Percentiles rank a stretch among this genome's conserved stretches.
Evolutionary conservation across 2,797 vertebrate genomes (phyloP).

Genomic region (Spea hammondii): DNA sequence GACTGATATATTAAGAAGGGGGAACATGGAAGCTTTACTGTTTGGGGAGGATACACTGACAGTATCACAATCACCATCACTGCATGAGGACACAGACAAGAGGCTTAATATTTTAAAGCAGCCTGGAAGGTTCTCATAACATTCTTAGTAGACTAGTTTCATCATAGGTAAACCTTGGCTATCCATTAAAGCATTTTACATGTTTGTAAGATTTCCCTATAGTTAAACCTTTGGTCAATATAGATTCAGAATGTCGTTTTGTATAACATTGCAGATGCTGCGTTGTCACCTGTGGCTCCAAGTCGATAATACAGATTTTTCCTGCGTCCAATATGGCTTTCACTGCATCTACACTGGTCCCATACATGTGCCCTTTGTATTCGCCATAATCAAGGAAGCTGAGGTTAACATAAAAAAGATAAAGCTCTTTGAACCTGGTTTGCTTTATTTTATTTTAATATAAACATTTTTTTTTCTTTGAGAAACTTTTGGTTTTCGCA

Average conservation of each 20-base stretch:
- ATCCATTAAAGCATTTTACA: no score
- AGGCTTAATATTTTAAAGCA: no score
- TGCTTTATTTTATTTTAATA: not conserved
- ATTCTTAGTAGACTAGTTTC: no score
- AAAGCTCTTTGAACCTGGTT: not conserved
- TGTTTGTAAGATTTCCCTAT: not conserved
- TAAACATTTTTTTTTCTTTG: no score
- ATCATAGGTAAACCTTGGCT: not conserved
- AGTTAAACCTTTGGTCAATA: not conserved
- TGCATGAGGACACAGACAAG: no score
- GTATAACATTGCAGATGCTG: no score
- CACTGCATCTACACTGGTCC: slow-evolving; percentile 83
- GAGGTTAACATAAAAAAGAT: slow-evolving; percentile 17
- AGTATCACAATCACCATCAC: no score
- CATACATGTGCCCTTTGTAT: slow-evolving; percentile 85
- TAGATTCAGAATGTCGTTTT: no score
- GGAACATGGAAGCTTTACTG: no score
- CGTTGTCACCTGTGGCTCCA: slow-evolving; percentile 80
- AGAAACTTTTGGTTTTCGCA: no score
- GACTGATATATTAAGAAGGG: not conserved
- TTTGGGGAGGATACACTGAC: no score
- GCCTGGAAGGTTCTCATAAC: no score
- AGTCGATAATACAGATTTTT: slow-evolving; percentile 87
- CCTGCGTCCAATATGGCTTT: slow-evolving; percentile 76
- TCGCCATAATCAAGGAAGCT: slow-evolving; percentile 93